These are phyloP conservation scores for Spinus olivaceus DNA, from an alignment of 2,797 vertebrate species.

Conservation along the genomic window DNA sequence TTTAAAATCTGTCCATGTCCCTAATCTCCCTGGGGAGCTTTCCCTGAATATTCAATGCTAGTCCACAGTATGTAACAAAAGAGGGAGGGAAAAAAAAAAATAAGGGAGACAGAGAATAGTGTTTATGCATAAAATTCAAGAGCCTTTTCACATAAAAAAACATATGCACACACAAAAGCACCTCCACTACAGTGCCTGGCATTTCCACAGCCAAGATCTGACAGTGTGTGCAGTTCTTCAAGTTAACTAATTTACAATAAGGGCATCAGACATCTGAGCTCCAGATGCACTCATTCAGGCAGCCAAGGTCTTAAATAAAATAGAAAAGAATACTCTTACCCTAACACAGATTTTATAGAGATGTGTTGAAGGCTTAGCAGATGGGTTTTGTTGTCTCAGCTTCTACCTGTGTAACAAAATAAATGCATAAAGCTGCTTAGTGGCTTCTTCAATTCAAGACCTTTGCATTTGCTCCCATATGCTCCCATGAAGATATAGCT, in stretches of 20 bases:
- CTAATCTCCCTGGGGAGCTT: conserved; percentile 50
- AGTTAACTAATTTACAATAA: not conserved
- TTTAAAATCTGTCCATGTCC: conserved; percentile 54
- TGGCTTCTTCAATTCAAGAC: not conserved
- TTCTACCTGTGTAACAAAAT: conserved; percentile 25
- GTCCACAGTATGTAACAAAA: not conserved
- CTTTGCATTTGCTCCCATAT: not conserved
- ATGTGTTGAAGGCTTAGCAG: not conserved
- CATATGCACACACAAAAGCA: not conserved
- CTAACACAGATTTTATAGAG: not conserved
- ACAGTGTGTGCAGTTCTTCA: not conserved
- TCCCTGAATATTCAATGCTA: conserved; percentile 52
- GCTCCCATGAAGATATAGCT: not conserved
- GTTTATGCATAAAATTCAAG: conserved; percentile 16
- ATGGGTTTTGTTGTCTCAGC: conserved; percentile 1
- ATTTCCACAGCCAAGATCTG: conserved; percentile 29
- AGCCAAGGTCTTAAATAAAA: conserved; percentile 24
- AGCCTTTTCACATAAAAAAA: conserved; percentile 4
- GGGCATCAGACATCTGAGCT: conserved; percentile 29
- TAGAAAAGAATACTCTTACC: not conserved
- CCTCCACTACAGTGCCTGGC: not conserved
- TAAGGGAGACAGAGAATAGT: not conserved
- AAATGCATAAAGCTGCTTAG: not conserved
- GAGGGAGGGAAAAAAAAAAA: fast-evolving
- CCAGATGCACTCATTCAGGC: conserved; percentile 43